Percentiles rank a stretch among this genome's conserved stretches.
These are phyloP conservation scores for Melolontha melolontha DNA, from an alignment of 2,888 invertebrate genomes.

Conservation along the genomic window DNA sequence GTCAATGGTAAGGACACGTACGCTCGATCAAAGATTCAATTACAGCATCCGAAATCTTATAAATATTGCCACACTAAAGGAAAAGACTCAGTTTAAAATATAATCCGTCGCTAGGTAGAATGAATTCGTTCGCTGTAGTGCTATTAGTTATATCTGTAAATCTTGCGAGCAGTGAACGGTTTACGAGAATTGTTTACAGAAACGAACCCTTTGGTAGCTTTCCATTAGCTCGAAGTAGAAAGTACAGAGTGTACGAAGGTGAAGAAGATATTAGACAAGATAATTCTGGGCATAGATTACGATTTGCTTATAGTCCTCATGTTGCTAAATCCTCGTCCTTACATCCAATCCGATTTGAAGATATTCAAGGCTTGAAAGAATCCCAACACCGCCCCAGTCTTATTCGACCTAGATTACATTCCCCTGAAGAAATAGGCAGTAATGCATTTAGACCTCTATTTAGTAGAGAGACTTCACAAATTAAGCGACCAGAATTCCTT, in stretches of 20 bases:
- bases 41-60: no score
- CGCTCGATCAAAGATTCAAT: no score
- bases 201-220: conserved; percentile 2
- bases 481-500: neutral
- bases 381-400: neutral
- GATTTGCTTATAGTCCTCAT: conserved; percentile 6
- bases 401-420: no score
- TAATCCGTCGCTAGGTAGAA: neutral
- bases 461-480: neutral
- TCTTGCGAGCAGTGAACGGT: neutral
- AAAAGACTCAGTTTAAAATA: neutral
- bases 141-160: neutral
- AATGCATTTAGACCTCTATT: conserved; percentile 1
- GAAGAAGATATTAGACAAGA: conserved; percentile 16
- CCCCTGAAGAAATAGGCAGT: no score
- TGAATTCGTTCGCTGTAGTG: no score
- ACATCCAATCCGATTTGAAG: neutral
- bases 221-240: conserved; percentile 9
- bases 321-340: neutral
- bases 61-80: no score
- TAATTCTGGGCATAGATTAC: conserved; percentile 1
- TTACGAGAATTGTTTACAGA: neutral
- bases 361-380: neutral
- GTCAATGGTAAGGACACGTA: no score
- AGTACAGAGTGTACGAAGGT: conserved; percentile 12